These are phyloP conservation scores for Nesometra sesokonis DNA, from an alignment of 35 echinoderm and acorn worm genomes.

Conservation along the genomic window DNA sequence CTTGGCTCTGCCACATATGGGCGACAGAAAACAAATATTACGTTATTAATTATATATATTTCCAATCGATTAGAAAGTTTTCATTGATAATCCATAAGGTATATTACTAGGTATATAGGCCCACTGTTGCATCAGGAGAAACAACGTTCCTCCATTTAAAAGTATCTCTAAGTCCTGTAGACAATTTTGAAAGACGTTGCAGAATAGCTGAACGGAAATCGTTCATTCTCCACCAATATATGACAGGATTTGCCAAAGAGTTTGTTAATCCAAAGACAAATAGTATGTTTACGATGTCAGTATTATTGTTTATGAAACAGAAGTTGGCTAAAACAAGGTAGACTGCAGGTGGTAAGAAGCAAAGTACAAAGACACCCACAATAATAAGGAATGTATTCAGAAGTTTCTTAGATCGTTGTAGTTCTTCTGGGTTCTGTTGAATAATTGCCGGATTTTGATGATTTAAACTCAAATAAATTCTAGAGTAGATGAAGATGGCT, in stretches of 20 bases:
- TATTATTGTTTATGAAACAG: neutral
- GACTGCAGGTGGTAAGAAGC: neutral
- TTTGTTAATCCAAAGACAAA: neutral
- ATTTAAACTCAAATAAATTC: neutral
- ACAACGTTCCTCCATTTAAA: too few relatives aligned
- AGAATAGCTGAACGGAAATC: neutral
- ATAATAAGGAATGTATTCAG: neutral
- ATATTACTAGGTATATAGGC: too few relatives aligned
- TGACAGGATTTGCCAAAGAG: neutral
- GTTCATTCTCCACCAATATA: neutral
- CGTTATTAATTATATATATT: too few relatives aligned
- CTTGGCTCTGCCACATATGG: too few relatives aligned
- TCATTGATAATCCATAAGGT: too few relatives aligned
- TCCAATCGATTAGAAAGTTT: too few relatives aligned
- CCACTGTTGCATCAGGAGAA: too few relatives aligned
- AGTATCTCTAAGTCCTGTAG: too few relatives aligned
- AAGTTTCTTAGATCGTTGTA: neutral
- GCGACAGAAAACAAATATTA: too few relatives aligned
- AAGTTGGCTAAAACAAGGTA: neutral
- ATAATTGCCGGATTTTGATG: neutral
- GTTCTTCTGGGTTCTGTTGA: neutral
- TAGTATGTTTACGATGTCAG: neutral
- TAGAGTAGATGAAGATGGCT: neutral
- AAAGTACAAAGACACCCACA: neutral
- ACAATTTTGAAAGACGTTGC: neutral